Evolutionary conservation across 1,140 invertebrate species (phyloP), one percentile per base, ranked within the genome.

Genomic region (Leptinotarsa defecta): DNA sequence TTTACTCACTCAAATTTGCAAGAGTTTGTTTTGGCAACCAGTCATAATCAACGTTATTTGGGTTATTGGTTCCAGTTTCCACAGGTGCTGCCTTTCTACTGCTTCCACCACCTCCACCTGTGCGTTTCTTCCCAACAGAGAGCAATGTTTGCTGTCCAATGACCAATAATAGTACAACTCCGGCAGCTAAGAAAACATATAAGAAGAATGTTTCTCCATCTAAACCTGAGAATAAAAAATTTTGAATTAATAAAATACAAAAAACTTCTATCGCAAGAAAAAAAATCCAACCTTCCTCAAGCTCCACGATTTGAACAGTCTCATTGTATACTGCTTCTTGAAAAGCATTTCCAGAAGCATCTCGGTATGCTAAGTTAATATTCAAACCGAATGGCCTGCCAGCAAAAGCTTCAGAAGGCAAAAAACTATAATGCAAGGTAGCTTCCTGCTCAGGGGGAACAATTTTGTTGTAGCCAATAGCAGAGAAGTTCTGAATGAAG

Each of bases 191-290:
- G 87, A 99, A 95, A 61, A 99, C 90, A 82, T 99, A 99, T 67
- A 99, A 87, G 91, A 99, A 99, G 88, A 99, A 95, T 34, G 97
- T 99, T 91, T 99, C 98, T 61, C 96, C 96, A 87, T 99, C 97
- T 17, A 99, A 89, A 76, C 97, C 83, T 84, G 52, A 65, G 52
- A 57, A 57, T 6, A 34, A 57, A 57, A 57, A n/a, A 57, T 57
- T n/a, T 2, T 57, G 17, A 15, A 17, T n/a, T 57, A 2, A 57
- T 17, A n/a, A n/a, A 5, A 57, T 57, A 5, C n/a, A 19, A 15
- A 57, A 57, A 57, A 57, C n/a, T 57, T 57, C 2, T 57, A 57
- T n/a, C 2, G 0, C 8, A 43, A 43, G 8, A 43, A n/a, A 48
- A 52, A 15, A 74, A 65, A 71, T n/a, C 34, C 74, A 79, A 82